These are phyloP conservation scores for Adelosebastes latens DNA, from an alignment of 2,797 vertebrate genomes.

Conservation along the genomic window DNA sequence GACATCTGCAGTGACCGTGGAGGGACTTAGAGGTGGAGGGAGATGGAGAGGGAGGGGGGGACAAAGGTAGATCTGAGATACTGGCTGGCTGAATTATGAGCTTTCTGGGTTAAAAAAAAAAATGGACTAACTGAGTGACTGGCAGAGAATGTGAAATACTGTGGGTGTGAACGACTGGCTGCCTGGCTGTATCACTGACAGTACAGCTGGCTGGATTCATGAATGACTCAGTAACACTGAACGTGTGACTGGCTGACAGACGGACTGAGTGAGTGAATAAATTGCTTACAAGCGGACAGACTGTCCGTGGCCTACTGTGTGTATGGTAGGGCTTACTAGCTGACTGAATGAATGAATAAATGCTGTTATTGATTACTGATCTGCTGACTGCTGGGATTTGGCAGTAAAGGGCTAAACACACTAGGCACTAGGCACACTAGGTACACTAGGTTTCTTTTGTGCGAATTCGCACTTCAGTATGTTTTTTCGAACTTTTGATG, in stretches of 20 bases:
- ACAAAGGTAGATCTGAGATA: neutral
- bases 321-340: neutral
- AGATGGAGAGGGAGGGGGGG: neutral
- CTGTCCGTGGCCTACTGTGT: neutral
- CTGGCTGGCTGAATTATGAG: neutral
- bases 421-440: too few relatives aligned
- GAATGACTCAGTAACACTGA: neutral
- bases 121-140: neutral
- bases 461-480: too few relatives aligned
- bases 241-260: neutral
- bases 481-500: too few relatives aligned
- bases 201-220: neutral
- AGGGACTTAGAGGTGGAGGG: neutral
- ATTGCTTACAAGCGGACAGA: neutral
- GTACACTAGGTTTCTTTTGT: too few relatives aligned
- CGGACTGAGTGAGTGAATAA: neutral
- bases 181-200: neutral
- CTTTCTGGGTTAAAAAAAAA: neutral
- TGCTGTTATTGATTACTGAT: neutral
- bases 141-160: neutral
- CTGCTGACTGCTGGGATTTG: neutral
- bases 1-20: conserved; percentile 31
- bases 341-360: neutral
- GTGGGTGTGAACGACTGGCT: too few relatives aligned
- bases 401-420: neutral